Evolutionary conservation across 2,888 invertebrate species (phyloP).

Genomic region (Temnothorax unifasciatus): DNA sequence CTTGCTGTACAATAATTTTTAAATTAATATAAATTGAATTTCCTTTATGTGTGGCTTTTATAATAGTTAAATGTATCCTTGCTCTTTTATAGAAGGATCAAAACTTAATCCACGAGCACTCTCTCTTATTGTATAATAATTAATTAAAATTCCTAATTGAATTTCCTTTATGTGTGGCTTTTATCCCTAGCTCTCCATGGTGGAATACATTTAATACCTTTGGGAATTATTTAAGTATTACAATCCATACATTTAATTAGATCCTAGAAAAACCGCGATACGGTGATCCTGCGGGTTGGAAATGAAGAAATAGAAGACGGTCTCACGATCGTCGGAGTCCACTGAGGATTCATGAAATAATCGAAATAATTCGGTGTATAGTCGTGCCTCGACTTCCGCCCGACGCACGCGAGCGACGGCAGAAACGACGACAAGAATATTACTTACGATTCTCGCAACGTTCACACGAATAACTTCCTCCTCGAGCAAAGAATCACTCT

Average conservation of each 20-base stretch:
- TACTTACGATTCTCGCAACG: conserved; percentile 4
- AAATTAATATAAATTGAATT: background rate
- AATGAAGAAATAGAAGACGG: background rate
- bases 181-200: background rate
- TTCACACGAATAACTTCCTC: conserved; percentile 23
- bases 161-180: background rate
- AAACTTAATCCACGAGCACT: background rate
- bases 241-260: background rate
- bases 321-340: background rate
- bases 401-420: background rate
- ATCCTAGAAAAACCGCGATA: background rate
- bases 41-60: background rate
- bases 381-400: background rate
- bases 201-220: background rate
- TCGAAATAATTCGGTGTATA: background rate
- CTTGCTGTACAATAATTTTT: too few relatives aligned
- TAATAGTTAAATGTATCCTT: background rate
- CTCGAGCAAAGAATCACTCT: conserved; percentile 6
- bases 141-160: background rate
- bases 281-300: background rate
- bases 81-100: background rate
- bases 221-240: background rate
- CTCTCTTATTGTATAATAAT: background rate
- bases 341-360: background rate
- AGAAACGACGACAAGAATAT: background rate